phyloP scores from a whole-genome alignment of 53 echinoderm and acorn worm species.

The Pentamera pediparva region DNA sequence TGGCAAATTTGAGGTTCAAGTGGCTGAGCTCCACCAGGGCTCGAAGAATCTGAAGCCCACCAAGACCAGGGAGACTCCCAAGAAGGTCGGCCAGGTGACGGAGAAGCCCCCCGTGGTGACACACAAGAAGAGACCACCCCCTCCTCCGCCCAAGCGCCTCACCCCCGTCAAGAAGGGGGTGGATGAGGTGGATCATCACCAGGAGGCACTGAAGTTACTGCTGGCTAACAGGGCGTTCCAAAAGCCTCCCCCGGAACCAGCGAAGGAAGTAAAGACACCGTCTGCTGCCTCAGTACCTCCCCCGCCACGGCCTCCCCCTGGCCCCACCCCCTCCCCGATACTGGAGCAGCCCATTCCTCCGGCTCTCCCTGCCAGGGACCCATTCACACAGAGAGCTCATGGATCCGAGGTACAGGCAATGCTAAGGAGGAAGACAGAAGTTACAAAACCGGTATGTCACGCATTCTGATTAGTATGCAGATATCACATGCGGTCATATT shows the following conservation, averaged over 20 bases:
- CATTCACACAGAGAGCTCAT: background rate
- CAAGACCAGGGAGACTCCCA: constrained; percentile 20
- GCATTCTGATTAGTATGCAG: background rate
- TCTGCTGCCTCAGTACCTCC: background rate
- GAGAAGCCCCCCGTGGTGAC: constrained; percentile 21
- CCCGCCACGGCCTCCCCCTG: constrained; percentile 12
- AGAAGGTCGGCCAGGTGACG: constrained; percentile 32
- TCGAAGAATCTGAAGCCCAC: constrained; percentile 18
- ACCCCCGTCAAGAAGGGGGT: background rate
- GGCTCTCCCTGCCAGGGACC: constrained; percentile 16
- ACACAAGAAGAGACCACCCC: background rate
- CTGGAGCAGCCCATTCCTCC: constrained; percentile 35
- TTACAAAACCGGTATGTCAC: background rate
- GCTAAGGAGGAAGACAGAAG: no score
- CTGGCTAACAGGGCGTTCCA: constrained; percentile 21
- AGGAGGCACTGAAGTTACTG: constrained; percentile 41
- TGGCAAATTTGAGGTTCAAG: background rate
- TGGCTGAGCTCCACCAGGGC: background rate
- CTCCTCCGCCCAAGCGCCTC: background rate
- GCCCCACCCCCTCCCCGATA: constrained; percentile 19
- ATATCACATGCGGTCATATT: no score
- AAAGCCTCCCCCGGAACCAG: constrained; percentile 26
- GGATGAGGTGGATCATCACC: constrained; percentile 34
- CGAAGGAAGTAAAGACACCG: background rate
- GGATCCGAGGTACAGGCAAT: background rate